These are phyloP conservation scores for Amniataba percoides DNA, from an alignment of 2,797 vertebrate species.

Conservation along the genomic window DNA sequence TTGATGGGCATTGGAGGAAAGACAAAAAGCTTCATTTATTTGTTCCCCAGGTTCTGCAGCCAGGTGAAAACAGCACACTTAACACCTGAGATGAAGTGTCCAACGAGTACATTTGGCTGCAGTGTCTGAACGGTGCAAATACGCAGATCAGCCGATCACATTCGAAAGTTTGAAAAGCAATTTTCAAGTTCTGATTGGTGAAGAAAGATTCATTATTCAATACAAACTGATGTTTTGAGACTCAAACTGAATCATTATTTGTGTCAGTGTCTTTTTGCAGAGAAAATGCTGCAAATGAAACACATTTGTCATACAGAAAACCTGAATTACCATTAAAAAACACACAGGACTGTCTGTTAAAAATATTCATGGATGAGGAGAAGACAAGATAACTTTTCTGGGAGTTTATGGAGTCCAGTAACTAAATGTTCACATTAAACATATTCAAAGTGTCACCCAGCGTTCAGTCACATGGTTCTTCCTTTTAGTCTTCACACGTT, in stretches of 20 bases:
- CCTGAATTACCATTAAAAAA: neutral
- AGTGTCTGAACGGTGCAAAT: neutral
- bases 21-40: neutral
- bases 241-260: too few relatives aligned
- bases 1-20: neutral
- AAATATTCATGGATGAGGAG: neutral
- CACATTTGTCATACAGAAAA: neutral
- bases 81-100: slow-evolving; percentile 15
- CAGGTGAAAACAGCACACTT: neutral
- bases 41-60: neutral
- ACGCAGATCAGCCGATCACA: neutral
- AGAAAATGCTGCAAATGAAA: slow-evolving; percentile 4
- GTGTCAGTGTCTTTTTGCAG: neutral
- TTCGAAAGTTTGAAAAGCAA: neutral
- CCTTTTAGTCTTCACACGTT: neutral
- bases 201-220: neutral
- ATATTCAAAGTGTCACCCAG: neutral
- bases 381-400: neutral
- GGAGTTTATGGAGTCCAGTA: neutral
- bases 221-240: neutral
- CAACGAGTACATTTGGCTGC: neutral
- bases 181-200: slow-evolving; percentile 9
- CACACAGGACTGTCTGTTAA: neutral
- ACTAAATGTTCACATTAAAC: neutral
- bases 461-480: neutral